Evolutionary conservation across 2,797 vertebrate genomes (phyloP).

Genomic region (Crypturellus tataupa): DNA sequence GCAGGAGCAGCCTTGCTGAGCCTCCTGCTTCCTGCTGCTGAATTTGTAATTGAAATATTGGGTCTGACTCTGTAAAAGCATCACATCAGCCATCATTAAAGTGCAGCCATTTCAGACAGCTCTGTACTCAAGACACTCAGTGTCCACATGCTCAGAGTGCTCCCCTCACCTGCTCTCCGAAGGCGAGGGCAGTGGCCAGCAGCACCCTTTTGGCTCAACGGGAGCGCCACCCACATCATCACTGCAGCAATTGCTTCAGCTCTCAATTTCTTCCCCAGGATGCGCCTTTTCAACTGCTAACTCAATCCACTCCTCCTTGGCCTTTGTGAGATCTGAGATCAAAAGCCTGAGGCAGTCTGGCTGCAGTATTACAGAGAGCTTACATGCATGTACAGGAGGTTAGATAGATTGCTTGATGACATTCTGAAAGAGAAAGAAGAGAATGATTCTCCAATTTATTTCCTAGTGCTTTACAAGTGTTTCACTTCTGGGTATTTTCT

Average conservation of each 20-base stretch:
- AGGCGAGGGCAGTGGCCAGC: neutral
- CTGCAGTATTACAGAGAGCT: neutral
- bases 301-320: neutral
- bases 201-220: neutral
- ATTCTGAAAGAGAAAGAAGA: neutral
- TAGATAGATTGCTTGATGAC: neutral
- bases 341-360: neutral
- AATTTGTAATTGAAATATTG: neutral
- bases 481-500: constrained; percentile 58
- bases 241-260: neutral
- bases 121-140: neutral
- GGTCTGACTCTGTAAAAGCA: neutral
- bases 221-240: neutral
- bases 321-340: neutral
- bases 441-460: neutral
- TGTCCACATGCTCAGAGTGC: neutral
- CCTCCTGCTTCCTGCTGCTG: neutral
- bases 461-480: constrained; percentile 18
- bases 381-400: neutral
- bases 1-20: neutral
- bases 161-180: neutral
- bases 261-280: neutral
- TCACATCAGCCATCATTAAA: neutral
- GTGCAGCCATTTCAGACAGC: neutral
- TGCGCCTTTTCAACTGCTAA: neutral